A percentile compares a stretch with the other conserved stretches of the same genome.
phyloP scores from a whole-genome alignment of 2,797 vertebrate species.

The Neosilurus hyrtlii region DNA sequence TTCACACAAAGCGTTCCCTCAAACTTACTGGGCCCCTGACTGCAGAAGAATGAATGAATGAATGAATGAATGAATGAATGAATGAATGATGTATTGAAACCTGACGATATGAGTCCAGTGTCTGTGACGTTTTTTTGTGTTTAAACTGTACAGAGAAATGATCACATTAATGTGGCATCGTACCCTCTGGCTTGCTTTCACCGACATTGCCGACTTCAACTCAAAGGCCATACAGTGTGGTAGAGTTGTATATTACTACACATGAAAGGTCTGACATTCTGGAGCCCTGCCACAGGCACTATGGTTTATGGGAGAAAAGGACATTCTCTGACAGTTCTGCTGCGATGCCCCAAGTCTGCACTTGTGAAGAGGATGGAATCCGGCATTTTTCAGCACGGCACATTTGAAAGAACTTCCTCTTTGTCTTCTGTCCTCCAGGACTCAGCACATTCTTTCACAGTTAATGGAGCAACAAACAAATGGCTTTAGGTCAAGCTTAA shows the following conservation, averaged over 20 bases:
- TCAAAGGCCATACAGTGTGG: not conserved
- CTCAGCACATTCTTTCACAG: conserved; percentile 10
- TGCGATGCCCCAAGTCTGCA: not conserved
- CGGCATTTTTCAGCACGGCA: not conserved
- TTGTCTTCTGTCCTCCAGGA: not conserved
- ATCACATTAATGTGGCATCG: not conserved
- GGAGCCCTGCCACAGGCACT: conserved; percentile 6
- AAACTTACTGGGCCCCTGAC: not conserved
- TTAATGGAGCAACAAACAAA: conserved; percentile 36
- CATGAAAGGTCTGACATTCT: not conserved
- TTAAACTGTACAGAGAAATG: not conserved
- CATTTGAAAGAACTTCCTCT: conserved; percentile 27
- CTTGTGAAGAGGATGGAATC: conserved; percentile 26
- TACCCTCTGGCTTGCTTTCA: not conserved
- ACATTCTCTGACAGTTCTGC: conserved; percentile 8
- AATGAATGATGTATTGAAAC: too few relatives aligned
- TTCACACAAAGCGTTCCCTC: too few relatives aligned
- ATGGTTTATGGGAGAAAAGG: conserved; percentile 13
- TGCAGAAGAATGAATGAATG: not conserved
- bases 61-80: too few relatives aligned
- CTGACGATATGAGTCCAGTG: too few relatives aligned
- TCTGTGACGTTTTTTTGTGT: too few relatives aligned
- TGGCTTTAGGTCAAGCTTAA: not conserved
- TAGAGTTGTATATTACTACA: not conserved
- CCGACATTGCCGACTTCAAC: not conserved